phyloP scores from a whole-genome alignment of 2,888 invertebrate genomes.

The Drosophila tripunctata region DNA sequence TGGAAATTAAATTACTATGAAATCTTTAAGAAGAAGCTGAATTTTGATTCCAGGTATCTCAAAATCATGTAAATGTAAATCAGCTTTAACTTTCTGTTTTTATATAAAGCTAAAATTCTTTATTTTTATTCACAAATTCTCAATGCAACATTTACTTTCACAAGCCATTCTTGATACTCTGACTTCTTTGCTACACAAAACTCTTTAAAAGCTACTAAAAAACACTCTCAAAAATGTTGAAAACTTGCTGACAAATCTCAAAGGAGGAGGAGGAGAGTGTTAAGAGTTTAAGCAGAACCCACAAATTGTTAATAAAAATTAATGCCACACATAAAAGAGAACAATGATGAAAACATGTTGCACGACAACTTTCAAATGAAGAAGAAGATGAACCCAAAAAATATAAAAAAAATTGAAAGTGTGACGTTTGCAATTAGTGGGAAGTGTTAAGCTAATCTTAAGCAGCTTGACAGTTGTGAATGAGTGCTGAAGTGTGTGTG shows the following conservation, averaged over 20 bases:
- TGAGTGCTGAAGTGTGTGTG: slow-evolving; percentile 2
- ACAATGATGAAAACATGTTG: slow-evolving; percentile 35
- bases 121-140: too few relatives aligned
- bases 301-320: slow-evolving; percentile 40
- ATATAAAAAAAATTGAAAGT: slow-evolving; percentile 65
- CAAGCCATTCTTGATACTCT: neutral
- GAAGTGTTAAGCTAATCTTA: slow-evolving; percentile 23
- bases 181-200: neutral
- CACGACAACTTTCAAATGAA: slow-evolving; percentile 36
- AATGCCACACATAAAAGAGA: slow-evolving; percentile 23
- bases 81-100: too few relatives aligned
- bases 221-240: neutral
- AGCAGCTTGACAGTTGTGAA: slow-evolving; percentile 26
- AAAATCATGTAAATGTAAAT: too few relatives aligned
- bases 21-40: too few relatives aligned
- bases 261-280: neutral
- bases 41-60: too few relatives aligned
- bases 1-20: too few relatives aligned
- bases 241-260: neutral
- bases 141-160: slow-evolving; percentile 6
- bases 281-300: neutral
- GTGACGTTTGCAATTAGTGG: slow-evolving; percentile 48
- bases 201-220: neutral
- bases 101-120: too few relatives aligned
- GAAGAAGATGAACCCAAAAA: too few relatives aligned